phyloP scores from a whole-genome alignment of 2,888 invertebrate species.

The Toxonevra muliebris region DNA sequence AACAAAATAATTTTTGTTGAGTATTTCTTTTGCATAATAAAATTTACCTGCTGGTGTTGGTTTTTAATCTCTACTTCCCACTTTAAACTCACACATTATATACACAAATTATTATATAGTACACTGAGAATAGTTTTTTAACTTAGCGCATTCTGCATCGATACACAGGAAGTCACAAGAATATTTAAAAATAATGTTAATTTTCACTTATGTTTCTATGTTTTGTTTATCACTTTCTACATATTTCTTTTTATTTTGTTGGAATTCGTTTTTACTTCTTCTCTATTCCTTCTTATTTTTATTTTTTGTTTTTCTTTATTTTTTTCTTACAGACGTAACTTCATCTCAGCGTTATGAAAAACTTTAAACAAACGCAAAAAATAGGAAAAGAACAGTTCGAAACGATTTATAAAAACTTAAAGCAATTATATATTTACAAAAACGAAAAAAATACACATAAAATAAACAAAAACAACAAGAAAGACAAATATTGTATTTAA shows the following conservation, averaged over 20 bases:
- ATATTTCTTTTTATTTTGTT: conserved; percentile 3
- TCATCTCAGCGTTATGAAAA: conserved; percentile 92
- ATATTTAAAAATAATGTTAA: neutral
- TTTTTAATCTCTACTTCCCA: no score
- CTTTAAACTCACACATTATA: no score
- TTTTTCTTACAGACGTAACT: conserved; percentile 87
- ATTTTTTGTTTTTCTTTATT: conserved; percentile 46
- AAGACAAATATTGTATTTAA: conserved; percentile 7
- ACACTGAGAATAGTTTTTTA: no score
- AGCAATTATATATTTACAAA: no score
- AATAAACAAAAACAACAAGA: neutral
- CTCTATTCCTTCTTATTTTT: conserved; percentile 8
- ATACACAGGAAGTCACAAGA: no score
- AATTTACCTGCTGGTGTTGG: no score
- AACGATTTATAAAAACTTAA: neutral
- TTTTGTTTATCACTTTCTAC: no score
- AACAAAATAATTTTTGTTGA: no score
- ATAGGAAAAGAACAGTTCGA: conserved; percentile 49
- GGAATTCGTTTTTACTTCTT: neutral
- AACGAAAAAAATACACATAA: neutral
- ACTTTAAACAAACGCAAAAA: conserved; percentile 72
- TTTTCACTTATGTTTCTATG: neutral
- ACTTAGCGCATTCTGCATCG: no score
- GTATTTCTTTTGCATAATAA: no score
- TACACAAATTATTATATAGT: no score